Conservation (phyloP, 2,113 vertebrate species). For the Gracilinanus agilis region DNA sequence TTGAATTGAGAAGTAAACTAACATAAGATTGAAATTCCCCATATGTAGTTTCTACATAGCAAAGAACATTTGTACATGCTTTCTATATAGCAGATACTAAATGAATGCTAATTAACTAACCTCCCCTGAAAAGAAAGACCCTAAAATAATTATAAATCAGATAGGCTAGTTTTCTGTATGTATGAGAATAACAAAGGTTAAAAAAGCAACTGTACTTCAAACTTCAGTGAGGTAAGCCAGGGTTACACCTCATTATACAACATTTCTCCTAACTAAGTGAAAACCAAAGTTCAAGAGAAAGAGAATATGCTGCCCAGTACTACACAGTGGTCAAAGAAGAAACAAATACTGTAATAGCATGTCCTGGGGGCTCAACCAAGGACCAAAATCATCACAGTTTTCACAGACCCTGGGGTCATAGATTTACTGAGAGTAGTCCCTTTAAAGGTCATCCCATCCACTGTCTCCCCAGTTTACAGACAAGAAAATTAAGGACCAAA, state of each 20-base stretch:
- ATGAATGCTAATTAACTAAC: constrained; percentile 28
- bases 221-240: neutral
- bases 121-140: neutral
- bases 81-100: constrained; percentile 23
- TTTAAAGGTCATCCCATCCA: neutral
- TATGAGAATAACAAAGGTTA: neutral
- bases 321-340: neutral
- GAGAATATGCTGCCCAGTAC: neutral
- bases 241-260: neutral
- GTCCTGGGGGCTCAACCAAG: neutral
- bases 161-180: neutral
- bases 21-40: neutral
- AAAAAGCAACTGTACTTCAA: neutral
- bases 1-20: neutral
- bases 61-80: constrained; percentile 23
- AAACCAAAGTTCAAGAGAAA: neutral
- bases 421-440: neutral
- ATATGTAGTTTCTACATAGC: constrained; percentile 14
- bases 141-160: neutral
- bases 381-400: neutral
- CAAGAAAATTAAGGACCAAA: neutral
- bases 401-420: neutral
- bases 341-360: neutral
- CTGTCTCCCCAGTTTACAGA: neutral
- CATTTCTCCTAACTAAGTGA: neutral